Percentiles rank a stretch among this genome's conserved stretches.
phyloP scores from a whole-genome alignment of 53 echinoderm and acorn worm genomes.

The Antedon mediterranea region DNA sequence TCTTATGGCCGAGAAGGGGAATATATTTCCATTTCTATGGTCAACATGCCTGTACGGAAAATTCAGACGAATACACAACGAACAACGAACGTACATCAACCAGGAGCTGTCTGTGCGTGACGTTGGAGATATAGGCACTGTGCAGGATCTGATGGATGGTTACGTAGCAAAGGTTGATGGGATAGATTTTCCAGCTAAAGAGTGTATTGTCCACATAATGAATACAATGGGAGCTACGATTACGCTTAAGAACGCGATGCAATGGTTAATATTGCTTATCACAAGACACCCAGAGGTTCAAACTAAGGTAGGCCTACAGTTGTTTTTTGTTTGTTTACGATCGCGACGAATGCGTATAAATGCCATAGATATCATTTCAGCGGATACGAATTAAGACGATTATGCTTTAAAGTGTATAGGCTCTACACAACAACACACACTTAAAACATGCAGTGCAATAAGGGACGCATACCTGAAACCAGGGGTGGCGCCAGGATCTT shows the following conservation, averaged over 20 bases:
- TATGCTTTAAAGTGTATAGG: too few species aligned
- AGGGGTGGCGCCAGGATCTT: too few species aligned
- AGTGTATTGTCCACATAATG: background rate
- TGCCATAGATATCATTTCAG: too few species aligned
- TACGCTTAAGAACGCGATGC: background rate
- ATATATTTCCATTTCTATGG: constrained; percentile 24
- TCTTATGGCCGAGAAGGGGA: constrained; percentile 10
- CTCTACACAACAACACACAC: too few species aligned
- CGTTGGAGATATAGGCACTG: background rate
- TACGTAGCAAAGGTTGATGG: constrained; percentile 22
- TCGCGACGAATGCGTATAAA: too few species aligned
- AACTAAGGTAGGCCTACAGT: background rate
- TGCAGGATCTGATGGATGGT: constrained; percentile 26
- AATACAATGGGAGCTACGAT: background rate
- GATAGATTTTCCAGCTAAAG: background rate
- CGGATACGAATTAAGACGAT: too few species aligned
- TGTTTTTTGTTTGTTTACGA: too few species aligned
- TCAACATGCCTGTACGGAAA: constrained; percentile 18
- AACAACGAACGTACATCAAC: constrained; percentile 5
- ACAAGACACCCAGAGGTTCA: background rate
- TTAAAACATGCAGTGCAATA: too few species aligned
- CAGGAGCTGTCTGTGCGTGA: constrained; percentile 10
- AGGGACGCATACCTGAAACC: too few species aligned
- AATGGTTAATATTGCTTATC: background rate
- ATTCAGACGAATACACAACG: constrained; percentile 11